phyloP scores from a whole-genome alignment of 2,888 invertebrate species.

The Achlya flavicornis region DNA sequence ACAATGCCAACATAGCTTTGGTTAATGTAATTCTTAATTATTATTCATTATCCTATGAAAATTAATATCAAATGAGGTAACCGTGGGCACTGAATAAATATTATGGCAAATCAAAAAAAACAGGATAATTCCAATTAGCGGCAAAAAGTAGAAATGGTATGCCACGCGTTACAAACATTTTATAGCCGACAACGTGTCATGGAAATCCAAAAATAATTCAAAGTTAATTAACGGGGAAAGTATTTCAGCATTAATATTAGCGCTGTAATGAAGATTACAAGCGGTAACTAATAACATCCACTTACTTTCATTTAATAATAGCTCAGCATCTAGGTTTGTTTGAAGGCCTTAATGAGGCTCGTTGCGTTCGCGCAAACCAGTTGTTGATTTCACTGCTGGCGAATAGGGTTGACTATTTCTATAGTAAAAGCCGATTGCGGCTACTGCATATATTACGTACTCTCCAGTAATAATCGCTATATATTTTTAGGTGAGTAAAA shows the following conservation, averaged over 20 bases:
- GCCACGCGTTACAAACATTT: not conserved
- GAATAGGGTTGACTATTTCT: constrained; percentile 22
- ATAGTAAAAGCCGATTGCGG: not conserved
- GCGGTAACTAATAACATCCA: constrained; percentile 34
- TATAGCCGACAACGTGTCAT: not conserved
- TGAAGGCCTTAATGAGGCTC: constrained; percentile 46
- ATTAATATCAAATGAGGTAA: no score
- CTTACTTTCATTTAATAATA: constrained; percentile 60
- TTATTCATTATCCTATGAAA: no score
- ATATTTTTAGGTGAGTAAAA: no score
- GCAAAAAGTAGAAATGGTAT: not conserved
- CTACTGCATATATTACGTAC: no score
- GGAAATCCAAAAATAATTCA: not conserved
- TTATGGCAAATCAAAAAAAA: no score
- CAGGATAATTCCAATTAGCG: not conserved
- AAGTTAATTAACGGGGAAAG: not conserved
- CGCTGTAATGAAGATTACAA: constrained; percentile 16
- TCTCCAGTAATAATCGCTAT: no score
- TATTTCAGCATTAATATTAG: not conserved
- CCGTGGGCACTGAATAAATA: no score
- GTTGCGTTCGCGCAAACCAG: constrained; percentile 26
- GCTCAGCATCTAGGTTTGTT: constrained; percentile 30
- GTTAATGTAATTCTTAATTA: no score
- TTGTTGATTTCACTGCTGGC: constrained; percentile 40
- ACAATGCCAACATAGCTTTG: not conserved